Evolutionary conservation across 2,888 invertebrate genomes (phyloP).

Genomic region (Cacoxenus indagator): DNA sequence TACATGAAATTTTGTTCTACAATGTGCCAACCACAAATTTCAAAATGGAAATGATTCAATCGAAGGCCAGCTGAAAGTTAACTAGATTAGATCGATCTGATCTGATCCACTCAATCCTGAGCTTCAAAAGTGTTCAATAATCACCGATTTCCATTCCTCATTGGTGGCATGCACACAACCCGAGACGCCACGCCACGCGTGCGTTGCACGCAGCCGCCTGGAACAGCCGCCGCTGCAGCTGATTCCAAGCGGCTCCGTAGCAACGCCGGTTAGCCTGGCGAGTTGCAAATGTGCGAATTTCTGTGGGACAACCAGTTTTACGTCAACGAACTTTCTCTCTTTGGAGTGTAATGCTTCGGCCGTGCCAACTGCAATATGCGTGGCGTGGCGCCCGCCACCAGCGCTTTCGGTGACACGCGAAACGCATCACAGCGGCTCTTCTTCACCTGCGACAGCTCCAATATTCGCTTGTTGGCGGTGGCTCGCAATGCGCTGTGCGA

Average conservation of each 20-base stretch:
- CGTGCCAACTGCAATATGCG: constrained; percentile 27
- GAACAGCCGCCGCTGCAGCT: too few species aligned
- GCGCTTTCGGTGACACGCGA: constrained; percentile 23
- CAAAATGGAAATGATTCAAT: background rate
- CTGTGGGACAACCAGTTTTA: too few species aligned
- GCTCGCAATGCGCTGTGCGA: background rate
- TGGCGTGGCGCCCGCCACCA: constrained; percentile 26
- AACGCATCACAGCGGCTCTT: background rate
- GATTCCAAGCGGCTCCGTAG: too few species aligned
- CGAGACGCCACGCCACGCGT: too few species aligned
- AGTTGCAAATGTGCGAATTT: too few species aligned
- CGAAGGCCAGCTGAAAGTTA: background rate
- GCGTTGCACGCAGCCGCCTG: too few species aligned
- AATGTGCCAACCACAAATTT: background rate
- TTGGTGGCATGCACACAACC: too few species aligned
- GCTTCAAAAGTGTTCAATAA: too few species aligned
- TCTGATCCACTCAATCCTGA: background rate
- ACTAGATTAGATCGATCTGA: background rate
- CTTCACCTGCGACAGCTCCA: constrained; percentile 31
- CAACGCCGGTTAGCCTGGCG: too few species aligned
- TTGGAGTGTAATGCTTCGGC: constrained; percentile 11
- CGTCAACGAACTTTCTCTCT: too few species aligned
- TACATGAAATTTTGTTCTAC: background rate
- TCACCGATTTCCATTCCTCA: too few species aligned
- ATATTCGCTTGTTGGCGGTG: background rate